phyloP scores from a whole-genome alignment of 2,113 vertebrate species.

The Ascaphus truei region DNA sequence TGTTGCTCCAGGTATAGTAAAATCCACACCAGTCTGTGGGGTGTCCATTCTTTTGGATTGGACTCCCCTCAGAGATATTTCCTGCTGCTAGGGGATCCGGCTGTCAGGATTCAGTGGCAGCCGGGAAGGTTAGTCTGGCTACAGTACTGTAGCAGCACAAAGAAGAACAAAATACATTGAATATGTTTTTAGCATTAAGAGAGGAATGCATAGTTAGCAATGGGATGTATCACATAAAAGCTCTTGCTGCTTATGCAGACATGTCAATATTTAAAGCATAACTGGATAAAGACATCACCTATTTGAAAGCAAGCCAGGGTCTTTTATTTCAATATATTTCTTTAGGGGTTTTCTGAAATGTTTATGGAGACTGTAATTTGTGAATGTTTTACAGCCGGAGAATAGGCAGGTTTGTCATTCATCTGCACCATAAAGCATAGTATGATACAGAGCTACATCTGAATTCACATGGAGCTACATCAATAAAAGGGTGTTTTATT shows the following conservation, averaged over 20 bases:
- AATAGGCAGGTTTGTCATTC: slow-evolving; percentile 8
- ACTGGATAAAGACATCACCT: background rate
- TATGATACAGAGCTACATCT: slow-evolving; percentile 10
- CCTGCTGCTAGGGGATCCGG: no score
- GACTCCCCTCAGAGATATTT: no score
- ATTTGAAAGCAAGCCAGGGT: background rate
- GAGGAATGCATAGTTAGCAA: no score
- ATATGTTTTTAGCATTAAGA: no score
- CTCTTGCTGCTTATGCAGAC: background rate
- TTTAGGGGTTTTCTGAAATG: slow-evolving; percentile 14
- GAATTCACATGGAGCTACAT: slow-evolving; percentile 19
- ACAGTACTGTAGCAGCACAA: no score
- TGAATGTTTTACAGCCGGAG: slow-evolving; percentile 8
- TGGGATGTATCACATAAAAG: background rate
- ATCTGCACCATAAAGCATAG: slow-evolving; percentile 21
- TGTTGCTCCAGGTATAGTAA: no score
- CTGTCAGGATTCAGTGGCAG: no score
- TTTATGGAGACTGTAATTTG: slow-evolving; percentile 23
- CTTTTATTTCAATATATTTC: slow-evolving; percentile 2
- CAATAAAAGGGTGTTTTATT: slow-evolving; percentile 28
- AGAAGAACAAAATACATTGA: no score
- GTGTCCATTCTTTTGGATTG: no score
- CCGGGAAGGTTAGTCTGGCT: no score
- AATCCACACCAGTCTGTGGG: no score
- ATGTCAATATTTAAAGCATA: background rate